Evolutionary conservation across 2,797 vertebrate genomes (phyloP).

Genomic region (Bryconaethiops microstoma): DNA sequence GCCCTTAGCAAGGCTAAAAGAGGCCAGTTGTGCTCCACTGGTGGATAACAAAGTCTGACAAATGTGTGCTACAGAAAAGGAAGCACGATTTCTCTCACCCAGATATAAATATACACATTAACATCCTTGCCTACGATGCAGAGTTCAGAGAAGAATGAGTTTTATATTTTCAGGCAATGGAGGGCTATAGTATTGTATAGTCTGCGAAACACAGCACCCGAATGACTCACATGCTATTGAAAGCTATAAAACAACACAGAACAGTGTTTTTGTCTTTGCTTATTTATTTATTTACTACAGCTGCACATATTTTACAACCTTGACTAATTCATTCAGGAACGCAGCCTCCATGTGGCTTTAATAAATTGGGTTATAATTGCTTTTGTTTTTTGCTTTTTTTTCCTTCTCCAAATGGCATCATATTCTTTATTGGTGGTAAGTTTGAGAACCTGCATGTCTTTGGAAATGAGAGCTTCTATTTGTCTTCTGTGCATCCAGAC

Average conservation of each 20-base stretch:
- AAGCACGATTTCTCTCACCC: background rate
- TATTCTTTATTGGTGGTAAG: constrained; percentile 97
- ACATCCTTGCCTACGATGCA: background rate
- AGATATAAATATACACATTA: background rate
- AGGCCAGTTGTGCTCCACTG: constrained; percentile 49
- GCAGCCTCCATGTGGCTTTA: background rate
- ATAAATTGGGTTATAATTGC: constrained; percentile 13
- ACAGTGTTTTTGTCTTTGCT: background rate
- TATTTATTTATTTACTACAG: background rate
- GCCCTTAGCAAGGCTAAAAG: constrained; percentile 46
- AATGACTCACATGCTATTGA: background rate
- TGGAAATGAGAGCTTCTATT: constrained; percentile 87
- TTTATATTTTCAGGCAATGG: background rate
- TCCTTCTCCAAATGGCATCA: constrained; percentile 91
- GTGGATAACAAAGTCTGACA: constrained; percentile 35
- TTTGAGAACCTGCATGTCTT: constrained; percentile 95
- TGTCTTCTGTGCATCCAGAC: constrained; percentile 84
- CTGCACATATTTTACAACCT: background rate
- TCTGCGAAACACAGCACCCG: background rate
- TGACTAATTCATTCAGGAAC: background rate
- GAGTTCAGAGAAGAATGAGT: background rate
- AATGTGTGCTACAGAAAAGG: constrained; percentile 32
- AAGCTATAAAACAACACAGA: background rate
- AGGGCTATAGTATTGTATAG: too few species aligned
- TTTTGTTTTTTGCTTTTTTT: constrained; percentile 76